Base-by-base conservation (phyloP, 2,888 invertebrate genomes). In the Fabriciana adippe region DNA sequence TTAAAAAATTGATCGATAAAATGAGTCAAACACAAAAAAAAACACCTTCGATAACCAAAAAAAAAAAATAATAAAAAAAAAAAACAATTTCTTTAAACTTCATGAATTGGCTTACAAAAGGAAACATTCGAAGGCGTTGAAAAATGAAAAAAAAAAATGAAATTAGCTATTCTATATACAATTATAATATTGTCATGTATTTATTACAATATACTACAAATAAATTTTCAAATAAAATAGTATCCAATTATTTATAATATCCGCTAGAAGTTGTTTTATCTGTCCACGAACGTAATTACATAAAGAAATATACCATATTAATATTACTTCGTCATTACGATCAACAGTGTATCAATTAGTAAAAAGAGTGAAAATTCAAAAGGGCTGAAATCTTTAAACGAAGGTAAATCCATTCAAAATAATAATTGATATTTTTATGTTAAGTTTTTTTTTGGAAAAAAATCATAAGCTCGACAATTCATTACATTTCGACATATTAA, bases 141-240 rank as follows among this genome's bases (percentile, higher is more conserved):
- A 48, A 35, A 50, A 50, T n/a, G 15, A n/a, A 15, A 6, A 14
- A 61, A 14, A 61, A 55, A 15, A 60, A 61, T 35, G 11, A 51
- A 69, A 68, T 66, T 68, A 73, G 67, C 66, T 67, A 73, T 21
- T 67, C 69, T 78, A 86, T 82, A 82, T 86, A 87, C 81, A 85
- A 62, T 69, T 64, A 69, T 77, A 78, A 83, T 87, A 87, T 88
- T 88, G 88, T 88, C 88, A 88, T 87, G 83, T 80, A 83, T 82
- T 79, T 80, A 82, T 82, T 84, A 82, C 79, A 82, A 74, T 84
- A 81, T 76, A 69, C 77, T 80, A 82, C 68, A 75, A 35, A 61
- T 35, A 60, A 53, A 55, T 64, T 14, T 51, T 66, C 8, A 51
- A 35, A 60, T 66, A 53, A 62, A 68, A 65, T 55, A 57, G 62